These are phyloP conservation scores for Psammodynastes pulverulentus DNA, from an alignment of 2,113 vertebrate species.

Conservation along the genomic window DNA sequence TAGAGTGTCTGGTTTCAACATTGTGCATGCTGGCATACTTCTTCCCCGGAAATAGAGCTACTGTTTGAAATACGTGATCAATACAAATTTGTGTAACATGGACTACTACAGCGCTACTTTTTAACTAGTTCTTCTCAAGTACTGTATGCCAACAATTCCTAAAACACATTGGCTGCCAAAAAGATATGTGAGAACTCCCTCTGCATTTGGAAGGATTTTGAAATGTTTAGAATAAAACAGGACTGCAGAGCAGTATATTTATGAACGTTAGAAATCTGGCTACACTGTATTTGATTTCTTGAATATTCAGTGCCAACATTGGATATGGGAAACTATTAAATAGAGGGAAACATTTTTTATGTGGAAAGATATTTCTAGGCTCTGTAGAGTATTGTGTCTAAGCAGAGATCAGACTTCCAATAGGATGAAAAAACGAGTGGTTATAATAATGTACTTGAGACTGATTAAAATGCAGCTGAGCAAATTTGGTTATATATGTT, in stretches of 20 bases:
- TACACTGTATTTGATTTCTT: neutral
- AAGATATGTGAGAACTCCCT: neutral
- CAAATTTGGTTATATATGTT: slow-evolving; percentile 3
- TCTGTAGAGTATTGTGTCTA: neutral
- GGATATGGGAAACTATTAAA: neutral
- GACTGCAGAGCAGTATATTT: neutral
- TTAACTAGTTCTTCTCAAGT: neutral
- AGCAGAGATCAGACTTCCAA: neutral
- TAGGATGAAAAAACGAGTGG: neutral
- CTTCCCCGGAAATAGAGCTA: neutral
- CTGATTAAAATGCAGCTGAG: neutral
- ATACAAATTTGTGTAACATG: slow-evolving; percentile 4
- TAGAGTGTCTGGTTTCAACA: neutral
- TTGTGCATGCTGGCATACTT: neutral
- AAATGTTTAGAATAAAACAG: slow-evolving; percentile 3
- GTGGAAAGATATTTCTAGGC: neutral
- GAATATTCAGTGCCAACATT: neutral
- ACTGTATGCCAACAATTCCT: neutral
- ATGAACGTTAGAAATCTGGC: neutral
- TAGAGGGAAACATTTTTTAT: neutral
- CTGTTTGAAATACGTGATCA: neutral
- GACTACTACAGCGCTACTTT: neutral
- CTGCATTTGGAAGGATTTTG: slow-evolving; percentile 4
- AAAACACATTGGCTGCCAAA: neutral
- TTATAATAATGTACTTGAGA: neutral